A percentile compares a stretch with the other conserved stretches of the same genome.
Conservation (phyloP, 1,140 invertebrate species). For the Eciton burchellii region DNA sequence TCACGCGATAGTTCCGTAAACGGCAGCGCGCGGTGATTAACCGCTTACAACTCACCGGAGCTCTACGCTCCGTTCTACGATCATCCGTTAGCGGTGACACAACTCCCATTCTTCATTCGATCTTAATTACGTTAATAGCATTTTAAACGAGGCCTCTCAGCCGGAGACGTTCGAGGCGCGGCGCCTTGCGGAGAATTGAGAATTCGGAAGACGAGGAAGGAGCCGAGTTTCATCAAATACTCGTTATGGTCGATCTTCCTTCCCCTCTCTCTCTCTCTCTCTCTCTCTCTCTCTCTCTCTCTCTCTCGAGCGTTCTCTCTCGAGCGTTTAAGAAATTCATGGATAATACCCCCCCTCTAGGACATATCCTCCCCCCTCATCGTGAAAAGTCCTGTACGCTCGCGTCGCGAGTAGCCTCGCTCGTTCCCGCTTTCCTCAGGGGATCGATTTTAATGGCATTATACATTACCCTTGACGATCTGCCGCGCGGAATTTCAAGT, state of each 20-base stretch:
- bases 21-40: slow-evolving; percentile 51
- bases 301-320: too few relatives aligned
- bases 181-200: neutral
- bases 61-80: slow-evolving; percentile 4
- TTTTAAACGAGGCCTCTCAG: neutral
- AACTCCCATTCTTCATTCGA: neutral
- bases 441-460: slow-evolving; percentile 67
- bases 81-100: neutral
- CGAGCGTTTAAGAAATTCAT: neutral
- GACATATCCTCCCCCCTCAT: neutral
- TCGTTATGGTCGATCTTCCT: neutral
- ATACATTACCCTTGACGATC: slow-evolving; percentile 67
- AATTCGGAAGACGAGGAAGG: neutral
- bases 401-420: slow-evolving; percentile 57
- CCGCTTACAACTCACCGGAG: slow-evolving; percentile 17
- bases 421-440: slow-evolving; percentile 59
- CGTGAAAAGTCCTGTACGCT: slow-evolving; percentile 1
- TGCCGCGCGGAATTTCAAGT: slow-evolving; percentile 66
- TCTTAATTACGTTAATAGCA: neutral
- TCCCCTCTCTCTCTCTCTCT: too few relatives aligned
- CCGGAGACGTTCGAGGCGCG: neutral
- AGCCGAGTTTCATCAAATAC: neutral
- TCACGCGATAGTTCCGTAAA: slow-evolving; percentile 55
- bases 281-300: too few relatives aligned
- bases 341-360: neutral